These are phyloP conservation scores for Cheilinus undulatus DNA, from an alignment of 2,113 vertebrate genomes.

Conservation along the genomic window DNA sequence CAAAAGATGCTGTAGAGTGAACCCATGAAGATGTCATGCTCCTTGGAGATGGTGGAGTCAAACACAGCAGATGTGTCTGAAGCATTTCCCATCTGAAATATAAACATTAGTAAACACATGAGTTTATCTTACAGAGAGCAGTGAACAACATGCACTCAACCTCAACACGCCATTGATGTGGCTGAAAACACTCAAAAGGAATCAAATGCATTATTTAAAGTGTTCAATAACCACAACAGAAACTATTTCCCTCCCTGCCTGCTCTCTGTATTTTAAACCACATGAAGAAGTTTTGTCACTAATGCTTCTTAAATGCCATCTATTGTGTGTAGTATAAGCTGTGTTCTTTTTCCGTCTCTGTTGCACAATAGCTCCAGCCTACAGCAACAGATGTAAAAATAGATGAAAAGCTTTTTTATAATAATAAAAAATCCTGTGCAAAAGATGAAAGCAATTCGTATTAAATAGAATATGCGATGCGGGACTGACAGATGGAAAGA, in stretches of 20 bases:
- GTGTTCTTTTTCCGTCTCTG: neutral
- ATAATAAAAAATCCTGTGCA: slow-evolving; percentile 42
- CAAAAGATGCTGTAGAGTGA: slow-evolving; percentile 84
- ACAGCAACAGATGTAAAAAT: slow-evolving; percentile 25
- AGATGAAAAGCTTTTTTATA: slow-evolving; percentile 15
- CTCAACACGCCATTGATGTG: neutral
- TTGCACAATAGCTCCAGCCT: neutral
- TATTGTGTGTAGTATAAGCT: neutral
- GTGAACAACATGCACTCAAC: neutral
- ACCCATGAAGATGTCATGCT: slow-evolving; percentile 87
- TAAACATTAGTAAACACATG: neutral
- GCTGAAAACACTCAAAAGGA: neutral
- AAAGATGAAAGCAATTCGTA: slow-evolving; percentile 31
- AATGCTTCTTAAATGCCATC: neutral
- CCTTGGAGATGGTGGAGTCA: slow-evolving; percentile 84
- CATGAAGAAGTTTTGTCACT: slow-evolving; percentile 5
- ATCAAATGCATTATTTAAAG: neutral
- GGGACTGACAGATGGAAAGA: slow-evolving; percentile 44
- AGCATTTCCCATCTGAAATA: slow-evolving; percentile 85
- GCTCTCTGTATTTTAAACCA: neutral
- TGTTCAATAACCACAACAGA: neutral
- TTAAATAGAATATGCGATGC: slow-evolving; percentile 28
- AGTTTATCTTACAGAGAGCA: neutral
- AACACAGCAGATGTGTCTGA: slow-evolving; percentile 79
- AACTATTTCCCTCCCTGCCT: neutral